Evolutionary conservation across 2,888 invertebrate species (phyloP), one percentile per base, ranked within the genome.

Genomic region (Chloroclysta siterata): DNA sequence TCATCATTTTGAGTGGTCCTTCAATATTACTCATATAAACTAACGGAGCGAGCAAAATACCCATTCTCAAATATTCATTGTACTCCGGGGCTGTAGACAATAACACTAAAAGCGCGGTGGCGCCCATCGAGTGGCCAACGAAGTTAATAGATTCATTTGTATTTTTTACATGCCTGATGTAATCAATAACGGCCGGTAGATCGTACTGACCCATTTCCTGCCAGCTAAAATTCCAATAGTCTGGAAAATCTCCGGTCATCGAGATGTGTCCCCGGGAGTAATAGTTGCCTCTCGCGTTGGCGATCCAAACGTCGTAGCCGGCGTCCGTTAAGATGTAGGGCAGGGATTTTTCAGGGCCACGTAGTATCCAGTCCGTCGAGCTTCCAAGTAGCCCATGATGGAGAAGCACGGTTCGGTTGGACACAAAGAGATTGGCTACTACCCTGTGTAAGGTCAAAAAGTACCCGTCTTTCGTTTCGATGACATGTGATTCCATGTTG

Each of bases 281-380:
- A 64, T 81, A 80, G 65, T 88, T 90, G 0, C 90, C 90, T 77
- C 89, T 82, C 0, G 88, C 84, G 52, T 94, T 94, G 10, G 87
- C 84, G 93, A 87, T 93, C 96, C 90, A 97, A 2, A 94, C 94
- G 60, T 94, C 94, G 66, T 93, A 94, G 0, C 94, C 94, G 2
- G 83, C 83, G 65, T 95, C 88, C 84, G 93, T 88, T 85, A 96
- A 66, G 2, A 87, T 69, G 58, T 89, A 90, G 0, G 89, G 86
- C n/a, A 90, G 77, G 5, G 88, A 85, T 60, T 85, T 81, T 52
- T 74, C 69, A 1, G 86, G 72, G 41, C 89, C 90, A n/a, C 86
- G 73, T 60, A 90, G 67, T 52, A 90, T 78, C 90, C 90, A 90
- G 71, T 90, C 89, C 0, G 85, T 85, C 0, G 90, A 89, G 68